Evolutionary conservation across 2,888 invertebrate species (phyloP).

Genomic region (Lochmaea capreae): DNA sequence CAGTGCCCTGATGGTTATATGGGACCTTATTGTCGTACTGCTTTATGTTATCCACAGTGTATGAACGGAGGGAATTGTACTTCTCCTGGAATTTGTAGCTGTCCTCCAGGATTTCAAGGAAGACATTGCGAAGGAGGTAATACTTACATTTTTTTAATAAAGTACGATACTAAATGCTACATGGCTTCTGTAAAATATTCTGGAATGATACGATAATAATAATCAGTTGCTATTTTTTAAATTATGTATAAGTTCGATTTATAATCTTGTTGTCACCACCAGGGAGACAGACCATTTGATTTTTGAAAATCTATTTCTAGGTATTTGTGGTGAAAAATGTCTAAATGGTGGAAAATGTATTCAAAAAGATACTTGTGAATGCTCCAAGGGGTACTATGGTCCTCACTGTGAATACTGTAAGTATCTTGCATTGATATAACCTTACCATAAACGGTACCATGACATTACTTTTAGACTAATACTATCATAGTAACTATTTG

Average conservation of each 20-base stretch:
- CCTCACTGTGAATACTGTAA: constrained; percentile 91
- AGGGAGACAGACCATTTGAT: background rate
- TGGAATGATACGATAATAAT: too few species aligned
- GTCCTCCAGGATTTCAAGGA: constrained; percentile 91
- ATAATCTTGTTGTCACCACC: too few species aligned
- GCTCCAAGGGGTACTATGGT: constrained; percentile 92
- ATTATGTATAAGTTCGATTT: too few species aligned
- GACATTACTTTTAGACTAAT: too few species aligned
- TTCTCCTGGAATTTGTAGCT: constrained; percentile 88
- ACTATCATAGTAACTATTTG: too few species aligned
- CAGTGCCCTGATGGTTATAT: constrained; percentile 92
- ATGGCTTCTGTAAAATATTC: background rate
- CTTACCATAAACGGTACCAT: background rate
- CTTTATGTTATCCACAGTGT: constrained; percentile 91
- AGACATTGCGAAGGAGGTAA: constrained; percentile 62
- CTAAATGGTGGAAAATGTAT: constrained; percentile 94
- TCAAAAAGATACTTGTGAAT: constrained; percentile 93
- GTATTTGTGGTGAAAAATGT: constrained; percentile 92
- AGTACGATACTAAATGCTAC: background rate
- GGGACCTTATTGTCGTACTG: constrained; percentile 90
- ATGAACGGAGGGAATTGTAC: constrained; percentile 94
- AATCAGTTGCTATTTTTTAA: too few species aligned
- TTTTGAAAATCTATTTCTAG: constrained; percentile 66
- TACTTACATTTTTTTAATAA: background rate
- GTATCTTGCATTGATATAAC: constrained; percentile 59